phyloP scores from a whole-genome alignment of 2,113 vertebrate genomes.

The Bambusicola thoracicus region DNA sequence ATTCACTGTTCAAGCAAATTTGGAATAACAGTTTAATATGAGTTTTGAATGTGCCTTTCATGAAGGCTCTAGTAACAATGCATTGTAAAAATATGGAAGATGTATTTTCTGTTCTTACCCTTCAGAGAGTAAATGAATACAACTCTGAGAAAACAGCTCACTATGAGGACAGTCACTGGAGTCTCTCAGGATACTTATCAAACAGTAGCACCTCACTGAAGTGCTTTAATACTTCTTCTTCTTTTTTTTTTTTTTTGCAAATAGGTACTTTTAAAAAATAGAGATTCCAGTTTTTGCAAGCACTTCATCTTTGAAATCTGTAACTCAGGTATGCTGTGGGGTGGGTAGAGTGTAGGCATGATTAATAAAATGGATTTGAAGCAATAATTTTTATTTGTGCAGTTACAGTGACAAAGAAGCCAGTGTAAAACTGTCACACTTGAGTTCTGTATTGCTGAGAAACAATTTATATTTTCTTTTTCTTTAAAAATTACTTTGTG shows the following conservation, averaged over 20 bases:
- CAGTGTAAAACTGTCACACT: neutral
- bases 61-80: neutral
- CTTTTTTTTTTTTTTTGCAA: too few species aligned
- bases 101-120: neutral
- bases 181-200: neutral
- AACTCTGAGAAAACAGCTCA: neutral
- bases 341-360: neutral
- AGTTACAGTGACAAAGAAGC: neutral
- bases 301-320: neutral
- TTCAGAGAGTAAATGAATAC: neutral
- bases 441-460: neutral
- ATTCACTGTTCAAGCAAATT: neutral
- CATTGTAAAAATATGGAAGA: neutral
- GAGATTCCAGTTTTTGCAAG: neutral
- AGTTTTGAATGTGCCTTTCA: neutral
- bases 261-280: neutral
- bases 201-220: neutral
- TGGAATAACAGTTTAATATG: neutral
- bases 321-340: neutral
- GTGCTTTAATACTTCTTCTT: neutral
- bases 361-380: neutral
- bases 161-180: neutral
- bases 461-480: neutral
- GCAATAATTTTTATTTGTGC: neutral
- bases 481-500: neutral